Evolutionary conservation across 2,797 vertebrate genomes (phyloP), one percentile per base, ranked within the genome.

Genomic region (Nasua narica): DNA sequence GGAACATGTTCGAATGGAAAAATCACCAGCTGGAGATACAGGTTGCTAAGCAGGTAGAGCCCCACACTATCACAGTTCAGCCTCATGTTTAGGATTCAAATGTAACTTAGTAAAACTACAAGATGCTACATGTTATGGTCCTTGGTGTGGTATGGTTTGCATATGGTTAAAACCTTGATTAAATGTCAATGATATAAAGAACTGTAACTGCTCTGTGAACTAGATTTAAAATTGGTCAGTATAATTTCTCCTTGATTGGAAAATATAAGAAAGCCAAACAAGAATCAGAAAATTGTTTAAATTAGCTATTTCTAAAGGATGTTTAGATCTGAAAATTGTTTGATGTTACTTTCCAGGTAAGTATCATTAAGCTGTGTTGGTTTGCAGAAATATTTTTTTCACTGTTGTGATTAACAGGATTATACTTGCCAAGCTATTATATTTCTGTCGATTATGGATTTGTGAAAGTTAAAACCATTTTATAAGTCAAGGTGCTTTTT

Each of bases 281-380:
- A 90, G 90, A 78, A 90, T 93, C 48, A 78, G 50, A 93, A 93
- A 87, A 69, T 52, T 60, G 18, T 85, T 93, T 78, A 77, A 70
- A 70, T 72, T 87, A 54, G 81, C 46, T 70, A 32, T 90, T 52
- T 93, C 43, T 90, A 81, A 70, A 29, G 7, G 23, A 56, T 29
- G 0, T 52, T 95, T 93, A 43, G 27, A 67, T 74, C 77, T 76
- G 32, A 81, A 58, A 1, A 48, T 43, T 50, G 4, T 87, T 93
- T 92, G 10, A 54, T 46, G 91, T 95, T 90, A 67, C 48, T 46
- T 91, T 88, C 52, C 18, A 84, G 6, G 48, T 90, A 72, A 86
- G 77, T 77, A 91, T 78, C 14, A 27, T 86, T 82, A 88, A 95
- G 50, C 27, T 90, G 23, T 65, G 13, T 50, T 94, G 50, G 89